These are phyloP conservation scores for Cettia cetti DNA, from an alignment of 2,113 vertebrate genomes.

Conservation along the genomic window DNA sequence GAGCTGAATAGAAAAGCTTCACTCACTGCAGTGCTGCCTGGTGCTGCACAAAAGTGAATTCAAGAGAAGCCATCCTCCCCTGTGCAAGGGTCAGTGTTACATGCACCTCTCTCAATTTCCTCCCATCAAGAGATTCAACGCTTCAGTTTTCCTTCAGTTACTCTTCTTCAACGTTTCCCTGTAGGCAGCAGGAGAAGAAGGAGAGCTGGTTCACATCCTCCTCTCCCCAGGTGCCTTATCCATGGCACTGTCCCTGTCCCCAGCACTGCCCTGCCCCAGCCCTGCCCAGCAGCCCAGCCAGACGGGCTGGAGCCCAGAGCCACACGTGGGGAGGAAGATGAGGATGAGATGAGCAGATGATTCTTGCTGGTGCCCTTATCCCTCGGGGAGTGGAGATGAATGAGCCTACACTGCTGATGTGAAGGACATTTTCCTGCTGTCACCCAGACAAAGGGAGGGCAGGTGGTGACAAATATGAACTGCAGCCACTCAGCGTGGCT, in stretches of 20 bases:
- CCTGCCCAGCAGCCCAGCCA: background rate
- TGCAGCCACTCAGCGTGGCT: background rate
- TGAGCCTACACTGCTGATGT: fast-evolving
- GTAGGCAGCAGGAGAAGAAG: background rate
- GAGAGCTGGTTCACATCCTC: background rate
- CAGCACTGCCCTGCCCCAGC: background rate
- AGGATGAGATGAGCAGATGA: background rate
- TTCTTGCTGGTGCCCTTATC: background rate
- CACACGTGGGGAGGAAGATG: background rate
- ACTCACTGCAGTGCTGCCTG: fast-evolving
- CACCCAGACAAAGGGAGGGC: background rate
- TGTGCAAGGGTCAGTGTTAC: background rate
- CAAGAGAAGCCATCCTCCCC: background rate
- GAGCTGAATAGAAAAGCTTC: background rate
- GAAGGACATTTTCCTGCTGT: background rate
- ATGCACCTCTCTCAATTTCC: background rate
- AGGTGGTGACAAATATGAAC: background rate
- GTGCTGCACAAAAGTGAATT: background rate
- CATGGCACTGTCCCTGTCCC: background rate
- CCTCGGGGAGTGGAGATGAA: background rate
- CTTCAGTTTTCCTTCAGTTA: background rate
- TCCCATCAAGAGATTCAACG: fast-evolving
- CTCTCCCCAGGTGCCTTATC: background rate
- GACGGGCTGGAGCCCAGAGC: background rate
- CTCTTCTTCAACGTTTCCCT: background rate